Percentiles rank a stretch among this genome's conserved stretches.
These are phyloP conservation scores for Parnassius smintheus DNA, from an alignment of 2,888 invertebrate species.

Conservation along the genomic window DNA sequence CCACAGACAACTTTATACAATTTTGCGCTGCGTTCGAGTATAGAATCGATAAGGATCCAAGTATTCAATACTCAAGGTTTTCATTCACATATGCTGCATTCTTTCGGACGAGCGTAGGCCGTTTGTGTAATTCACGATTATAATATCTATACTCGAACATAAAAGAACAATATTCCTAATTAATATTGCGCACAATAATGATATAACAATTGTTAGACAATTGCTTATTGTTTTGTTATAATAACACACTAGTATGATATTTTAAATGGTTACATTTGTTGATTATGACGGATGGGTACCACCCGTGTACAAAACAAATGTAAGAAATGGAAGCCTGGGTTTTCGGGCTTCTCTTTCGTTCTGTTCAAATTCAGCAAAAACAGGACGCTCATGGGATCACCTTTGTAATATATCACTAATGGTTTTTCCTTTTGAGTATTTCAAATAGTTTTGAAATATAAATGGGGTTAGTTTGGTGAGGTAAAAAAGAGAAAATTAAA, in stretches of 20 bases:
- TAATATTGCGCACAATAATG: constrained; percentile 16
- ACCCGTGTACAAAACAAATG: too few species aligned
- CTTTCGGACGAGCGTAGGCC: constrained; percentile 9
- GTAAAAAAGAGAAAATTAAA: too few species aligned
- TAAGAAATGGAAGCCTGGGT: not conserved
- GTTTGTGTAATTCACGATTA: constrained; percentile 5
- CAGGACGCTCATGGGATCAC: too few species aligned
- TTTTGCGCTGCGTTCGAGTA: not conserved
- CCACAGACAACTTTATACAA: not conserved
- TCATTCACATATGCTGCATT: constrained; percentile 12
- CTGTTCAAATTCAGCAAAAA: too few species aligned
- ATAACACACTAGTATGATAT: too few species aligned
- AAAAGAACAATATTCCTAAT: constrained; percentile 10
- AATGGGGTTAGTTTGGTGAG: too few species aligned
- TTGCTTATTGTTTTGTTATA: too few species aligned
- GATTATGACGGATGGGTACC: not conserved
- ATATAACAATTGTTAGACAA: constrained; percentile 1
- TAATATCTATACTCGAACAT: not conserved
- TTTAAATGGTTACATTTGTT: constrained; percentile 5
- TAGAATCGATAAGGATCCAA: constrained; percentile 3
- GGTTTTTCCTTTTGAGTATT: too few species aligned
- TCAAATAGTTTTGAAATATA: too few species aligned
- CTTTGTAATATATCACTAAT: too few species aligned
- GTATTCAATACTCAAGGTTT: constrained; percentile 7
- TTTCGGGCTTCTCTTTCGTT: not conserved